Evolutionary conservation across 2,113 vertebrate species (phyloP).

Genomic region (Entosphenus tridentatus): DNA sequence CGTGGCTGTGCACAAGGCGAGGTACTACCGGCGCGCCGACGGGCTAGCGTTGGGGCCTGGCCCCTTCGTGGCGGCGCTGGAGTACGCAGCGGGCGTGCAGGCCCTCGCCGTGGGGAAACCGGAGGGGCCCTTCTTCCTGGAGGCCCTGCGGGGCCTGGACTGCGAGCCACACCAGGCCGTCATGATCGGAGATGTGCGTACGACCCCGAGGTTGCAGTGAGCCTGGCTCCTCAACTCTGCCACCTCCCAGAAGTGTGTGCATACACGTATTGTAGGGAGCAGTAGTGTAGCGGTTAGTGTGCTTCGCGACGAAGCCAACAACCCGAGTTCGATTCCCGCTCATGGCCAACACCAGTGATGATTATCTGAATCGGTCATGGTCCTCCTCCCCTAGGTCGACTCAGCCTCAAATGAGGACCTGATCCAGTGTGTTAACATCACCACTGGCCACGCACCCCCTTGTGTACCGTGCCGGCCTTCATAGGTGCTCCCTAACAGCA

Average conservation of each 20-base stretch:
- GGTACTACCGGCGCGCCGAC: slow-evolving; percentile 67
- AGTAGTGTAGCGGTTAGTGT: background rate
- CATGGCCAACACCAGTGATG: background rate
- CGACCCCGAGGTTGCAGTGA: accelerated
- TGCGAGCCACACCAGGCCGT: slow-evolving; percentile 37
- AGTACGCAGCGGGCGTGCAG: slow-evolving; percentile 45
- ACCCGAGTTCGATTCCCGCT: background rate
- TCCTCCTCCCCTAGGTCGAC: background rate
- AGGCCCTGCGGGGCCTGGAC: slow-evolving; percentile 35
- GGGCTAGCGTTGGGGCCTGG: slow-evolving; percentile 73
- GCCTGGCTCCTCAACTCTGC: accelerated
- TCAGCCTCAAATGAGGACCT: background rate
- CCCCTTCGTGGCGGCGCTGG: slow-evolving; percentile 58
- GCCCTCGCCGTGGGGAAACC: slow-evolving; percentile 78
- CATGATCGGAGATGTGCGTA: slow-evolving; percentile 86
- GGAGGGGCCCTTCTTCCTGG: slow-evolving; percentile 54
- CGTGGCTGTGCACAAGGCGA: slow-evolving; percentile 79
- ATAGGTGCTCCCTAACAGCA: background rate
- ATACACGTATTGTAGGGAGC: background rate
- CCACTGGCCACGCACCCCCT: background rate
- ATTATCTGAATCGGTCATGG: background rate
- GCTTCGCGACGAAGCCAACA: background rate
- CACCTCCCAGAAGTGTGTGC: accelerated
- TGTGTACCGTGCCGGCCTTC: background rate
- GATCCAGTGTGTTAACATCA: background rate